Base-by-base conservation (phyloP, 2,113 vertebrate species). In the Micronycteris hirsuta region DNA sequence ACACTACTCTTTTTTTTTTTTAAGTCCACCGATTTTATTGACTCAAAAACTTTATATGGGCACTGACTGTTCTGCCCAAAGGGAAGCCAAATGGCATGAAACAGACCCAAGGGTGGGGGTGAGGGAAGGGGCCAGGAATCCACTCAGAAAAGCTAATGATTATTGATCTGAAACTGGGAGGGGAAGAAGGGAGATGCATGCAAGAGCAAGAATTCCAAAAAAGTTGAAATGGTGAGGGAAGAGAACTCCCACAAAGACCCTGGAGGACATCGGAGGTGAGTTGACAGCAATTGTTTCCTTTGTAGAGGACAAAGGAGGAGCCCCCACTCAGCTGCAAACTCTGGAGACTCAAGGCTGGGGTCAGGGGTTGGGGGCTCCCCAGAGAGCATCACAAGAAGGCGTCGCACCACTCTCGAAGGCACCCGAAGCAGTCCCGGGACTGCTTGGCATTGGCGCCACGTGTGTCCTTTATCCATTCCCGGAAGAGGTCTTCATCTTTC, bases 391-490 rank as follows among this genome's bases (percentile, higher is more conserved):
- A 99, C 98, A 99, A 98, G 98, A 99, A 99, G 92, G 99, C 99
- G 0, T 99, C 99, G 7, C 99, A 99, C 99, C 99, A 99, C 96
- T 99, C 99, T 89, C 98, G 98, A 24, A 99, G 98, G 95, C 99
- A 99, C 86, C 98, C 96, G 7, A 97, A 99, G 98, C 99, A 99
- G 97, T 99, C 99, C 45, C 98, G 98, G 91, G 99, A 99, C 97
- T 99, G 99, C 98, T 99, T 99, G 73, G 95, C 45, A 4, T 99
- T 99, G 49, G 99, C 99, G 0, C 98, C 98, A 8, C 99, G 99
- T 0, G 98, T 98, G 89, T 99, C 99, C 90, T 99, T 99, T 94
- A 99, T 97, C 99, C 99, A 99, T 54, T 99, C 99, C 87, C 98
- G 98, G 97, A 99, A 99, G 88, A 99, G 98, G 76, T 99, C 99